Evolutionary conservation across 1,140 invertebrate species (phyloP).

Genomic region (Drosophila navojoa): DNA sequence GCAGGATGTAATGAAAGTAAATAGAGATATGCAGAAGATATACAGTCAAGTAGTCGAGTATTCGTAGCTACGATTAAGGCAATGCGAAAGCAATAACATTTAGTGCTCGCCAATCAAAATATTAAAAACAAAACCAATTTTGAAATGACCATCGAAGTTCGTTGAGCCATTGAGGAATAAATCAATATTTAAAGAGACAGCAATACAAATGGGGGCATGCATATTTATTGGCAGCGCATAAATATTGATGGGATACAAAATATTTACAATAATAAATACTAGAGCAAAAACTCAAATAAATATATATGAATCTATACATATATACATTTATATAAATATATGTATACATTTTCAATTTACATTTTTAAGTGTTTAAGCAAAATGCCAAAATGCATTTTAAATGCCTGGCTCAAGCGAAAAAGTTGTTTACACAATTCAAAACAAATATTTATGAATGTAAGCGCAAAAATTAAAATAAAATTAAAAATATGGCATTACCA

Average conservation of each 20-base stretch:
- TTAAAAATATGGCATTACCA: neutral
- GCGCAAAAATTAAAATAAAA: conserved; percentile 19
- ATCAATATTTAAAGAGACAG: conserved; percentile 9
- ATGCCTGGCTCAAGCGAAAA: conserved; percentile 55
- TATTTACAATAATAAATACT: conserved; percentile 40
- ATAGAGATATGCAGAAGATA: too few species aligned
- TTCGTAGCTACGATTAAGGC: conserved; percentile 19
- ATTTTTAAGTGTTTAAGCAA: conserved; percentile 75
- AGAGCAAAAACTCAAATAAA: conserved; percentile 47
- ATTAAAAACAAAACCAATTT: conserved; percentile 8
- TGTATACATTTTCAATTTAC: conserved; percentile 61
- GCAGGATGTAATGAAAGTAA: too few species aligned
- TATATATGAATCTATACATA: neutral
- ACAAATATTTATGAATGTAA: conserved; percentile 34
- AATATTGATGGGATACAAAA: conserved; percentile 63
- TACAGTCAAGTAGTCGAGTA: conserved; percentile 2
- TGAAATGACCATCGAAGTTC: conserved; percentile 40
- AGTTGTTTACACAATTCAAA: conserved; percentile 26
- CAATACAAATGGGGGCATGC: conserved; percentile 1
- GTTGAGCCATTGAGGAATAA: conserved; percentile 41
- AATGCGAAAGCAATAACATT: conserved; percentile 12
- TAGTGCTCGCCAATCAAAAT: neutral
- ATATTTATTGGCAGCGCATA: conserved; percentile 66
- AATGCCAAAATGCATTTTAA: conserved; percentile 74
- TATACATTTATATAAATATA: neutral